Base-by-base conservation (phyloP, 2,888 invertebrate species). In the Notodonta ziczac region DNA sequence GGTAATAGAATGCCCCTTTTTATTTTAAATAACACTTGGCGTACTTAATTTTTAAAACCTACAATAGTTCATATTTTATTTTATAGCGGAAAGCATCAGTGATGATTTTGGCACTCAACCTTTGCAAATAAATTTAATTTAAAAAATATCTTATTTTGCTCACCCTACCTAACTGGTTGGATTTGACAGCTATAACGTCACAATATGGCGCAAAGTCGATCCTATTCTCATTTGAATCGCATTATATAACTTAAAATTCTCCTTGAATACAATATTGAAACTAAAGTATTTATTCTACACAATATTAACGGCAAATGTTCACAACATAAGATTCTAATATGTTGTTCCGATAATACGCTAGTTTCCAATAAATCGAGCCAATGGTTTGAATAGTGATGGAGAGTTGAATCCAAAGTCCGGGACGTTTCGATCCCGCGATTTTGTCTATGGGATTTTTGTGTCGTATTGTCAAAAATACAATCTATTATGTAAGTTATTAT, bases 161-260 rank as follows among this genome's bases (percentile, higher is more conserved):
- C n/a, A n/a, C n/a, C n/a, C n/a, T n/a, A n/a, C n/a, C n/a, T n/a
- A n/a, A n/a, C n/a, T n/a, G n/a, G n/a, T n/a, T n/a, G n/a, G n/a
- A n/a, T n/a, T n/a, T n/a, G n/a, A n/a, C n/a, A n/a, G n/a, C n/a
- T n/a, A n/a, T n/a, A n/a, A n/a, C n/a, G n/a, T n/a, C n/a, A n/a
- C n/a, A n/a, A n/a, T n/a, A n/a, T n/a, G n/a, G n/a, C n/a, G n/a
- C n/a, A n/a, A n/a, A n/a, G n/a, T n/a, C n/a, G n/a, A n/a, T n/a
- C n/a, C n/a, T n/a, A n/a, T n/a, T n/a, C n/a, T n/a, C n/a, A n/a
- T n/a, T n/a, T n/a, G n/a, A n/a, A n/a, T n/a, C n/a, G n/a, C n/a
- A n/a, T n/a, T n/a, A n/a, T n/a, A 54, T 32, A 14, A 39, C 40
- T 53, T 16, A 10, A 54, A 51, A 61, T 54, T 39, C 40, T n/a